phyloP scores from a whole-genome alignment of 2,797 vertebrate species.

The Phrynocephalus vlangalii region DNA sequence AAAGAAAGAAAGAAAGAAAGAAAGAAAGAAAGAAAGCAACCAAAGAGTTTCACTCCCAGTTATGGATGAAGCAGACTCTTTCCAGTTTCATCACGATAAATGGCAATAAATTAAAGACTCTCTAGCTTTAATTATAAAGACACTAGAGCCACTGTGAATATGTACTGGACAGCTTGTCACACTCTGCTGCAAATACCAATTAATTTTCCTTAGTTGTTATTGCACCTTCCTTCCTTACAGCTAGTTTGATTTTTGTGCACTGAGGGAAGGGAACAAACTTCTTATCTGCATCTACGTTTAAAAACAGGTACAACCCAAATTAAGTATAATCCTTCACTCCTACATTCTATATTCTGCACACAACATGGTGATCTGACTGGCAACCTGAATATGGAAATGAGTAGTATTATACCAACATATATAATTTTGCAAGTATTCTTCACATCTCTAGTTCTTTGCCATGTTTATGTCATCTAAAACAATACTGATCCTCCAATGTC shows the following conservation, averaged over 20 bases:
- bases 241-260: constrained; percentile 34
- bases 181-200: constrained; percentile 65
- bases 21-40: background rate
- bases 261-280: constrained; percentile 1
- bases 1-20: background rate
- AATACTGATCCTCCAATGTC: background rate
- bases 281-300: constrained; percentile 23
- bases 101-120: constrained; percentile 58
- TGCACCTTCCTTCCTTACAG: constrained; percentile 46
- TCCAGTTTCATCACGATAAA: constrained; percentile 64
- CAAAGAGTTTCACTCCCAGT: background rate
- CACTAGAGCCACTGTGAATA: constrained; percentile 30
- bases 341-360: constrained; percentile 18
- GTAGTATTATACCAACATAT: too few relatives aligned
- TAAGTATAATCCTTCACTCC: constrained; percentile 35
- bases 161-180: constrained; percentile 56
- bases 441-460: background rate
- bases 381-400: background rate
- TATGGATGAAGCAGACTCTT: background rate
- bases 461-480: background rate
- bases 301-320: constrained; percentile 43
- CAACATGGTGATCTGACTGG: constrained; percentile 1
- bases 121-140: constrained; percentile 57
- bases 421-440: background rate
- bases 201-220: constrained; percentile 66